Conservation (phyloP, 2,113 vertebrate species). For the Spilogale gracilis region DNA sequence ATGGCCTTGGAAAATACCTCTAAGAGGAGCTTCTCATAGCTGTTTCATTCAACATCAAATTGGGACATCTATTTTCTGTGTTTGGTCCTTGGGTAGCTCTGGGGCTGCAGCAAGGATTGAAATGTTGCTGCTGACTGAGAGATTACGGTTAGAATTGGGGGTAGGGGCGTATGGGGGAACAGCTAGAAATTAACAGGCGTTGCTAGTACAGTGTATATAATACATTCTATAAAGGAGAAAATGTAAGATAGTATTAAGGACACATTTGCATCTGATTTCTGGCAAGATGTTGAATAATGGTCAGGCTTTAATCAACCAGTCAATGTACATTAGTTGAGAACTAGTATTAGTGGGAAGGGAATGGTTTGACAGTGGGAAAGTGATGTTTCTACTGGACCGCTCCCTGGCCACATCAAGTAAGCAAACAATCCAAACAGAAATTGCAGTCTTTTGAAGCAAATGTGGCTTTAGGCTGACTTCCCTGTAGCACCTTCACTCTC, state of each 20-base stretch:
- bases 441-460: neutral
- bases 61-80: neutral
- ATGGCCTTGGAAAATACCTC: constrained; percentile 6
- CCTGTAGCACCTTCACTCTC: neutral
- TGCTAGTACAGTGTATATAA: neutral
- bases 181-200: neutral
- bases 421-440: neutral
- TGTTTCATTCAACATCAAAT: constrained; percentile 7
- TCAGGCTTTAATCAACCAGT: neutral
- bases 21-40: neutral
- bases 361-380: neutral
- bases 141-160: neutral
- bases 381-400: neutral
- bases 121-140: neutral
- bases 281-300: neutral
- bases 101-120: neutral
- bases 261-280: neutral
- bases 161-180: neutral
- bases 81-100: neutral
- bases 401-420: neutral
- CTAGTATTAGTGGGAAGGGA: neutral
- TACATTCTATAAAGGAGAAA: neutral
- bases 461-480: neutral
- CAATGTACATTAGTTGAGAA: neutral
- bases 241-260: neutral